Evolutionary conservation across 2,113 vertebrate genomes (phyloP).

Genomic region (Cochlearius cochlearius): DNA sequence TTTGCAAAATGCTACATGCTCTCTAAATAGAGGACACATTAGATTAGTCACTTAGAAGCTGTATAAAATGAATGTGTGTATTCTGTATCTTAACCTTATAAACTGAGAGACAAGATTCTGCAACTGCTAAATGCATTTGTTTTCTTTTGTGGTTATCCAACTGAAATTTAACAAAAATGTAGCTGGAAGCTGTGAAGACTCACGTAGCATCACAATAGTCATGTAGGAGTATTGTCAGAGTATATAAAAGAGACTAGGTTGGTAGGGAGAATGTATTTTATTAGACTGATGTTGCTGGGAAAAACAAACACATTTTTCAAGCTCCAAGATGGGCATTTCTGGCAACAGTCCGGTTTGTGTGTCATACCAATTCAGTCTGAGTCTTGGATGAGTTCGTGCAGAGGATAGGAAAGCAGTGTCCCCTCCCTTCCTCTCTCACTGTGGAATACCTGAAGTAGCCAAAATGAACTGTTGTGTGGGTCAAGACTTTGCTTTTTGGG

Average conservation of each 20-base stretch:
- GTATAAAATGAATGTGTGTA: neutral
- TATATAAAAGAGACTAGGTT: neutral
- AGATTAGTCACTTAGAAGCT: neutral
- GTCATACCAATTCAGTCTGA: neutral
- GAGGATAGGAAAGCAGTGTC: neutral
- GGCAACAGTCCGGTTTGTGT: neutral
- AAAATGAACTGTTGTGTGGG: neutral
- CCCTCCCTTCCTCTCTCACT: neutral
- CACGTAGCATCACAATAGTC: neutral
- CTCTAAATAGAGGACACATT: neutral
- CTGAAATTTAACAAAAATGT: neutral
- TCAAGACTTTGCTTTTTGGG: neutral
- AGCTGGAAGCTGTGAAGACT: neutral
- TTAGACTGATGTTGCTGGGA: neutral
- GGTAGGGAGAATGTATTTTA: neutral
- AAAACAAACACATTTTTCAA: neutral
- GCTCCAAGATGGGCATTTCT: neutral
- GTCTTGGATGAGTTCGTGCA: neutral
- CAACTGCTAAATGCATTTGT: neutral
- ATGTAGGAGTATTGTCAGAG: neutral
- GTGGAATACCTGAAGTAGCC: neutral
- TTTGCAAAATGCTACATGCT: neutral
- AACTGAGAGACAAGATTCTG: neutral
- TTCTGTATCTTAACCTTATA: neutral
- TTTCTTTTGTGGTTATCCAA: neutral